Conservation (phyloP, 2,888 invertebrate species). For the Heliconius hortense region DNA sequence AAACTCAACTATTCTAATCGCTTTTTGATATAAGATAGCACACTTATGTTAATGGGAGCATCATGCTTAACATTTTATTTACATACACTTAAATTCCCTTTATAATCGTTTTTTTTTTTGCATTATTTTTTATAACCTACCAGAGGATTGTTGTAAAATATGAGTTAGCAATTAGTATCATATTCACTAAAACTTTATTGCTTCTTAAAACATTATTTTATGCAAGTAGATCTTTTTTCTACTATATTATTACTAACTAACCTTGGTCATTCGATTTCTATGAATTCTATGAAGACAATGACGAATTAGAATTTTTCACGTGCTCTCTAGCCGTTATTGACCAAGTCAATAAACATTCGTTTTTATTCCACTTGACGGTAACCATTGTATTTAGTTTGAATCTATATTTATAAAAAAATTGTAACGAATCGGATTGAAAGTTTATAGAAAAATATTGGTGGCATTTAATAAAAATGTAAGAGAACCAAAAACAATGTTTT, state of each 20-base stretch:
- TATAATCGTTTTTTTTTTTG: too few species aligned
- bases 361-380: not conserved
- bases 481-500: too few species aligned
- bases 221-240: not conserved
- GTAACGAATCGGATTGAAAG: too few species aligned
- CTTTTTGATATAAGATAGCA: too few species aligned
- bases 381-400: not conserved
- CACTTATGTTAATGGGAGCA: too few species aligned
- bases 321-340: not conserved
- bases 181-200: not conserved
- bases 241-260: not conserved
- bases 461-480: too few species aligned
- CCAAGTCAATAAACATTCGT: constrained; percentile 1
- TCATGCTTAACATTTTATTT: too few species aligned
- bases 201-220: not conserved
- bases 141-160: not conserved
- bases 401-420: too few species aligned
- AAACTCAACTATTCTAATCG: too few species aligned
- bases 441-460: too few species aligned
- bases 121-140: not conserved
- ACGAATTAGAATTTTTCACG: not conserved
- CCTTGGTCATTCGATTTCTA: constrained; percentile 1
- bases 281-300: not conserved
- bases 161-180: not conserved
- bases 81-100: too few species aligned